A percentile compares a stretch with the other conserved stretches of the same genome.
Evolutionary conservation across 2,113 vertebrate genomes (phyloP).

Genomic region (Oriolus oriolus): DNA sequence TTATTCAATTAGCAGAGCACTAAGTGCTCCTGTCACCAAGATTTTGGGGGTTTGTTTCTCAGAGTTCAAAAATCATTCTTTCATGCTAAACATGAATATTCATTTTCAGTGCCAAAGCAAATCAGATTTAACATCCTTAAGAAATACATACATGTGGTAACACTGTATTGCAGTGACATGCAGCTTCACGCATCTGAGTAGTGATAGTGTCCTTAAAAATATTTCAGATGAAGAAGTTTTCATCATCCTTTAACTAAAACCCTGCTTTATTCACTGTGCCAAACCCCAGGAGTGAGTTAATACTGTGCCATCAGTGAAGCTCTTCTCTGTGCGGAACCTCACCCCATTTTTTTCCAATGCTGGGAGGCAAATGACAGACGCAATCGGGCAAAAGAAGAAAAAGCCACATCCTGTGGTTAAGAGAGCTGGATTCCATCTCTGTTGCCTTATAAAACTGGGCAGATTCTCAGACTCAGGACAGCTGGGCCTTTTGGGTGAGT

Average conservation of each 20-base stretch:
- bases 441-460: background rate
- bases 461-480: background rate
- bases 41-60: background rate
- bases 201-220: background rate
- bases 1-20: background rate
- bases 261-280: background rate
- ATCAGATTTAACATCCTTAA: background rate
- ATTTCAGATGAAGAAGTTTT: background rate
- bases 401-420: rapidly evolving
- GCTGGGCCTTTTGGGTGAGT: background rate
- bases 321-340: background rate
- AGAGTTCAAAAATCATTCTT: background rate
- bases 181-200: background rate
- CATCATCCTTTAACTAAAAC: background rate
- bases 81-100: background rate
- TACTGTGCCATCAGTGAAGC: background rate
- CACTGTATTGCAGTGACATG: background rate
- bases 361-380: background rate
- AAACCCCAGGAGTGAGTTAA: background rate
- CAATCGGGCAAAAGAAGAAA: background rate
- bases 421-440: background rate
- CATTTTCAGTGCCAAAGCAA: background rate
- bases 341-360: background rate
- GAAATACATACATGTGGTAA: background rate
- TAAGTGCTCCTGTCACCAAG: background rate